Base-by-base conservation (phyloP, 2,113 vertebrate genomes). In the Polyodon spathula region DNA sequence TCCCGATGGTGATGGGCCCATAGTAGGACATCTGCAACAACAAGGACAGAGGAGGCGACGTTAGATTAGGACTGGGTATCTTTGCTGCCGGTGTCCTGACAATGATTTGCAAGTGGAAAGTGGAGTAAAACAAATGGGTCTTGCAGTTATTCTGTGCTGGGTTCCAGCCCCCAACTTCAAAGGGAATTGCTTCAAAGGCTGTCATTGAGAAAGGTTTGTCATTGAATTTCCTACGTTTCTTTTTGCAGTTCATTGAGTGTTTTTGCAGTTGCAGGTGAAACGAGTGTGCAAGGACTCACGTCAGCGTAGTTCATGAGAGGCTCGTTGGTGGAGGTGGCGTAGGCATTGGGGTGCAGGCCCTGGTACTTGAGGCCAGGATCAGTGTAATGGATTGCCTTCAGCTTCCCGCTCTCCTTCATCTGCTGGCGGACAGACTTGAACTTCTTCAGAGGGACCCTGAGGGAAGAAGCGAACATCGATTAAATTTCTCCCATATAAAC, bases 251-350 rank as follows among this genome's bases (percentile, higher is more conserved):
- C 6, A 1, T 2, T 12, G 15, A 6, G 6, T 40, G 8, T 44
- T n/a, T 59, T 38, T 65, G 51, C 37, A 57, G 37, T 39, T 4
- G 12, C 39, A 48, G 39, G n/a, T 2, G 16, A 11, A 1, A 14
- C 10, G 15, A 16, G 1, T 39, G n/a, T 14, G 4, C 8, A 5
- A 37, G 8, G 39, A 82, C 86, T 86, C 79, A 92, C 90, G n/a
- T 91, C 85, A 73, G 85, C 73, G 6, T 88, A 86, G 68, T 77
- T 72, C 3, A 56, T 68, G 7, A 93, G 81, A 6, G 89, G 82
- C 72, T 89, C 80, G 0, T 61, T 54, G 61, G 72, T 67, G 4
- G 79, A 60, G 59, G 52, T 7, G 6, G 66, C 52, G 0, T 62
- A 14, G 42, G 81, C 71, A 0, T 67, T 57, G 2, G 58, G 10